Evolutionary conservation across 2,113 vertebrate genomes (phyloP), one percentile per base, ranked within the genome.

Genomic region (Mastomys natalensis): DNA sequence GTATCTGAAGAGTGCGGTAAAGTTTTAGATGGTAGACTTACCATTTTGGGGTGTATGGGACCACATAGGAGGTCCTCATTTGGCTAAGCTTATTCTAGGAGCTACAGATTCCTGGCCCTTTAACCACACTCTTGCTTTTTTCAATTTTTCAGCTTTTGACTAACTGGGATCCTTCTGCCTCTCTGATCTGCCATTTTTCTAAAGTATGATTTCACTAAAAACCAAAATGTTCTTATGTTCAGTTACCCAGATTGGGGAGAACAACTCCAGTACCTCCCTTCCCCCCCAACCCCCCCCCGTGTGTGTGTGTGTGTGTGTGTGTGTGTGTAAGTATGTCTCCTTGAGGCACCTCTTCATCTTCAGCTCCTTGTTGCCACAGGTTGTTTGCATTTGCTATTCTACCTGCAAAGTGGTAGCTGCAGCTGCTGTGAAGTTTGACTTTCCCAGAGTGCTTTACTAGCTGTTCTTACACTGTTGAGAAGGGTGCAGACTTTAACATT

Each of bases 201-300:
- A 68, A 34, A 43, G 76, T 51, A 91, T 95, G 45, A 62, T 64
- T 64, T 53, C 48, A 0, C n/a, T 72, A 60, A 96, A 94, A 95
- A 29, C 7, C 53, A 53, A 45, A 58, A 29, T 58, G 43, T 58
- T 48, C 40, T 96, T 74, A 37, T 37, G 31, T 74, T 73, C 4
- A 87, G 0, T 94, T 78, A 53, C 21, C 15, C 40, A 62, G 87
- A 53, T 95, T 21, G 31, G 51, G 19, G 3, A 87, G 72, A 88
- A n/a, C 55, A 88, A 40, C 95, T 29, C 22, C 58, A 53, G 37
- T n/a, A n/a, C n/a, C n/a, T n/a, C n/a, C n/a, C n/a, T n/a, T n/a
- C n/a, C n/a, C 51, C 17, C 87, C 48, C 66, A 70, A 22, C 10
- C 31, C 4, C 4, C 55, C 12, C 43, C 43, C 29, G 43, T 74